Evolutionary conservation across 2,797 vertebrate species (phyloP).

Genomic region (Nothura maculosa): DNA sequence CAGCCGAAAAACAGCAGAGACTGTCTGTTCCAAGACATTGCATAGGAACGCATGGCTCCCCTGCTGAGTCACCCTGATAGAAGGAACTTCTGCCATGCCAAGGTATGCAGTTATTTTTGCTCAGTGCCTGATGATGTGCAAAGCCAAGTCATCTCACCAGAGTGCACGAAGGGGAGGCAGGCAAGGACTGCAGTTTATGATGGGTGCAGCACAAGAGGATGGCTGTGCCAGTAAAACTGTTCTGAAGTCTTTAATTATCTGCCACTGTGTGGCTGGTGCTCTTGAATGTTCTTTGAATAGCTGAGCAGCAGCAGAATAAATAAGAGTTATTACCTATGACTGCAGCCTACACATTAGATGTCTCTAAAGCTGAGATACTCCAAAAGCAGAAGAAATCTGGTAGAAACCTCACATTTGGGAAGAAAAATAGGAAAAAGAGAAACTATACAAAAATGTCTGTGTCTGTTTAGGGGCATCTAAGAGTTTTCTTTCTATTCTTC

Average conservation of each 20-base stretch:
- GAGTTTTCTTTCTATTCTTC: not conserved
- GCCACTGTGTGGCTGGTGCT: not conserved
- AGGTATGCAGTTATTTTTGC: conserved; percentile 15
- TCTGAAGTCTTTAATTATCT: conserved; percentile 8
- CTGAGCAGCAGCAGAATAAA: not conserved
- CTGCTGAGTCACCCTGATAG: conserved; percentile 31
- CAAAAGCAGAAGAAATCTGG: not conserved
- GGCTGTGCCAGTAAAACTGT: not conserved
- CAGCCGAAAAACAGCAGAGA: conserved; percentile 19
- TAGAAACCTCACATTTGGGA: not conserved
- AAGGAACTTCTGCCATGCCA: not conserved
- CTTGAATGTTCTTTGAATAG: not conserved
- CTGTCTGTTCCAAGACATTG: conserved; percentile 16
- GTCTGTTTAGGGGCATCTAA: rapidly evolving
- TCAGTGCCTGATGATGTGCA: not conserved
- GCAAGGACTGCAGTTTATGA: not conserved
- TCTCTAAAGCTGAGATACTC: not conserved
- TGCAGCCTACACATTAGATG: not conserved
- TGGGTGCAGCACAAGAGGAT: not conserved
- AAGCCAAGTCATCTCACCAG: not conserved
- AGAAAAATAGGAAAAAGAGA: not conserved
- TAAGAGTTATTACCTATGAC: not conserved
- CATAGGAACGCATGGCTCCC: not conserved
- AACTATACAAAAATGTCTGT: not conserved
- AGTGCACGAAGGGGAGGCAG: not conserved